Evolutionary conservation across 2,797 vertebrate genomes (phyloP).

Genomic region (Amblyraja radiata): DNA sequence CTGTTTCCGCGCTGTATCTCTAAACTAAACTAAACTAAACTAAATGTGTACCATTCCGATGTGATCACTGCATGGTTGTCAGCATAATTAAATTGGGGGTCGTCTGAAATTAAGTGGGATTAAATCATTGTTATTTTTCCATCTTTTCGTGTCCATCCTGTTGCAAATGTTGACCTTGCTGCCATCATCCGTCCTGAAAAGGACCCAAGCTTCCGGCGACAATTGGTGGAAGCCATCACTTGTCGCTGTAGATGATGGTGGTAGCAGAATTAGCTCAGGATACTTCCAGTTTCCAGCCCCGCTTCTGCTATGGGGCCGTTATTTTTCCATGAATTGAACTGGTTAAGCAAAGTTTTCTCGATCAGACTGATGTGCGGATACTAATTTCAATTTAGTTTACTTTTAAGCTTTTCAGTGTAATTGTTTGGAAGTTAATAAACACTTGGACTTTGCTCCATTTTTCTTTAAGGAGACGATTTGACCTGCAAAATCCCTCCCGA

Average conservation of each 20-base stretch:
- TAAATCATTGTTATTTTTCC: neutral
- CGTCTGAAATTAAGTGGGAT: neutral
- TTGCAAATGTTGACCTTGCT: too few species aligned
- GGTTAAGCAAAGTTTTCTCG: neutral
- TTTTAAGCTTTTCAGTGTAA: too few species aligned
- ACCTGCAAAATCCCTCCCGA: conserved; percentile 91
- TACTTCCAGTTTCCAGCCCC: too few species aligned
- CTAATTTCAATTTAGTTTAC: too few species aligned
- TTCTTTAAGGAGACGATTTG: conserved; percentile 78
- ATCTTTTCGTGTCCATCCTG: too few species aligned
- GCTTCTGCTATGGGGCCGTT: neutral
- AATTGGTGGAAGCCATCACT: too few species aligned
- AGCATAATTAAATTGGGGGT: neutral
- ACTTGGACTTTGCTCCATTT: neutral
- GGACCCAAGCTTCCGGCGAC: too few species aligned
- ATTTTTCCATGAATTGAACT: neutral
- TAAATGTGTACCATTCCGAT: neutral
- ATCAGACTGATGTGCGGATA: neutral
- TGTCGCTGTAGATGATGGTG: too few species aligned
- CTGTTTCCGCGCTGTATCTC: too few species aligned
- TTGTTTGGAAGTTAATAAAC: neutral
- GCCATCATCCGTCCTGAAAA: too few species aligned
- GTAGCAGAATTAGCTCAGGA: too few species aligned
- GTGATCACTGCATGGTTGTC: neutral
- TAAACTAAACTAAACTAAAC: too few species aligned